Evolutionary conservation across 2,888 invertebrate genomes (phyloP).

Genomic region (Drosophila kambysellisi): DNA sequence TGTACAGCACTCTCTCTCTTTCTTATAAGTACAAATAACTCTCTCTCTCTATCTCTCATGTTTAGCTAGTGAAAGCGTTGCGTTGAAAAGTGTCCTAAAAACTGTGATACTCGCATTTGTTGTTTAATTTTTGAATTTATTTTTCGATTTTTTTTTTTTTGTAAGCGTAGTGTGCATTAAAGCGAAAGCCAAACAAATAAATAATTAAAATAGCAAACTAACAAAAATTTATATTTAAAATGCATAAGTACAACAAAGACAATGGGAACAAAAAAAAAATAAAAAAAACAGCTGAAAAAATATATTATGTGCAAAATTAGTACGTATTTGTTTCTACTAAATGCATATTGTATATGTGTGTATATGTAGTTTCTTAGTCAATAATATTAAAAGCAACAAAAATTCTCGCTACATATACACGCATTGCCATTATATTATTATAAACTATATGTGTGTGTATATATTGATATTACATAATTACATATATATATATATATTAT

Average conservation of each 20-base stretch:
- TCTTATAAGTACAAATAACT: slow-evolving; percentile 33
- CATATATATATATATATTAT: slow-evolving; percentile 62
- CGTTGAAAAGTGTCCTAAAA: slow-evolving; percentile 64
- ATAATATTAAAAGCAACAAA: slow-evolving; percentile 30
- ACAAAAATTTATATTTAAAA: slow-evolving; percentile 74
- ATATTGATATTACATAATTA: slow-evolving; percentile 72
- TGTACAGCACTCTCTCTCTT: slow-evolving; percentile 67
- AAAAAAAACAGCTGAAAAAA: slow-evolving; percentile 26
- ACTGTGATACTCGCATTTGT: slow-evolving; percentile 72
- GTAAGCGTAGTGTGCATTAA: slow-evolving; percentile 79
- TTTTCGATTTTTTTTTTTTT: slow-evolving; percentile 46
- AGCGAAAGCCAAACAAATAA: slow-evolving; percentile 74
- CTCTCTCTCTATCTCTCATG: slow-evolving; percentile 63
- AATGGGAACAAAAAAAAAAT: slow-evolving; percentile 39
- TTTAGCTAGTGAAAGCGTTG: slow-evolving; percentile 74
- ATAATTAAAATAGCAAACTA: slow-evolving; percentile 78
- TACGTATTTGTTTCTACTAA: slow-evolving; percentile 79
- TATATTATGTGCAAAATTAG: slow-evolving; percentile 71
- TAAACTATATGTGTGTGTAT: slow-evolving; percentile 70
- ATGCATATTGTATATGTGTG: slow-evolving; percentile 74
- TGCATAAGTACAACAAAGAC: slow-evolving; percentile 69
- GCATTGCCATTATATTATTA: slow-evolving; percentile 63
- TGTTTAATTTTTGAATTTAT: slow-evolving; percentile 45
- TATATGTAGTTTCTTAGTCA: slow-evolving; percentile 58
- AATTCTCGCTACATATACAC: slow-evolving; percentile 63